These are phyloP conservation scores for Pammene fasciana DNA, from an alignment of 2,888 invertebrate genomes.

Conservation along the genomic window DNA sequence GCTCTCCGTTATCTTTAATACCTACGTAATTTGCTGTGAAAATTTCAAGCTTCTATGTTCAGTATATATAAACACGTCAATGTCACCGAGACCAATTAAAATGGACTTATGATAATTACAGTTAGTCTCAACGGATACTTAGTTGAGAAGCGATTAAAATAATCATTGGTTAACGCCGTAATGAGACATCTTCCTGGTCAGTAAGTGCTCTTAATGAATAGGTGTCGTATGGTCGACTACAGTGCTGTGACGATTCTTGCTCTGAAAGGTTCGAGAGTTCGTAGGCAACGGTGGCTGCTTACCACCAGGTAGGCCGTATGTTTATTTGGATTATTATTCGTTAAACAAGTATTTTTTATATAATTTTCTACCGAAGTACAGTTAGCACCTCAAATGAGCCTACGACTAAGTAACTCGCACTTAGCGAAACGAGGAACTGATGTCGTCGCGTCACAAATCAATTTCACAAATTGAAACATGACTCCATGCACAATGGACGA, in stretches of 20 bases:
- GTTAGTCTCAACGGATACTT: constrained; percentile 64
- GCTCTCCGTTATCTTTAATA: too few species aligned
- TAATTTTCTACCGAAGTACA: constrained; percentile 1
- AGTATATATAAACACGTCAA: too few species aligned
- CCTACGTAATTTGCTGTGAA: too few species aligned
- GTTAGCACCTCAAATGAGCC: constrained; percentile 9
- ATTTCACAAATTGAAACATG: constrained; percentile 76
- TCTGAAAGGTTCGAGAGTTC: neutral
- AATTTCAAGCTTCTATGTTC: too few species aligned
- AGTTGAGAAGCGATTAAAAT: constrained; percentile 77
- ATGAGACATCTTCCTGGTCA: constrained; percentile 63
- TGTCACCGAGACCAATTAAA: constrained; percentile 34
- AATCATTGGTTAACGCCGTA: constrained; percentile 72
- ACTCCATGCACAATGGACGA: constrained; percentile 52
- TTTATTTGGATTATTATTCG: neutral
- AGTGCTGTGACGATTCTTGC: constrained; percentile 4
- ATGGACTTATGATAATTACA: constrained; percentile 63
- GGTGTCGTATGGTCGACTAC: constrained; percentile 29
- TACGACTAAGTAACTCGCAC: constrained; percentile 10
- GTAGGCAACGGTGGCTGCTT: neutral
- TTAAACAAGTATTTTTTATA: neutral
- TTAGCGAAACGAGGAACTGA: constrained; percentile 28
- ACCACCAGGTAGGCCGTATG: neutral
- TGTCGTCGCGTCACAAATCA: constrained; percentile 66
- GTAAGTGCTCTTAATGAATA: constrained; percentile 47